Evolutionary conservation across 1,140 invertebrate species (phyloP).

Genomic region (Mesaphorura yosii): DNA sequence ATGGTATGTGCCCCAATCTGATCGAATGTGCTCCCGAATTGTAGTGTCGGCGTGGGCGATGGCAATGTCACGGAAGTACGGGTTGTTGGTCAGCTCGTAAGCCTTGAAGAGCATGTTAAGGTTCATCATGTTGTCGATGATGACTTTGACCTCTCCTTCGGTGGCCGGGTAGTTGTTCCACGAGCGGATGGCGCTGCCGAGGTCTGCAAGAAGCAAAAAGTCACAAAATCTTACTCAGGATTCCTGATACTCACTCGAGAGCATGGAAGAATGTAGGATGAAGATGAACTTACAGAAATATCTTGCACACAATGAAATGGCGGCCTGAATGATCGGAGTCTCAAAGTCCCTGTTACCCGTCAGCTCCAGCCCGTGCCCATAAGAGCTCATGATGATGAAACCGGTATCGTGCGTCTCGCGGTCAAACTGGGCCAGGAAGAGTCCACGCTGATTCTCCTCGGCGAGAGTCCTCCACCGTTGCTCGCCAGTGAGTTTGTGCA

Average conservation of each 20-base stretch:
- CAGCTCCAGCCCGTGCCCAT: conserved; percentile 15
- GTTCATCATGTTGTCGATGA: conserved; percentile 31
- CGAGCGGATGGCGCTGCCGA: conserved; percentile 11
- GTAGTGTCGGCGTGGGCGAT: conserved; percentile 21
- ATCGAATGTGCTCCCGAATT: conserved; percentile 18
- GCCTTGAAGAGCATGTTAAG: conserved; percentile 23
- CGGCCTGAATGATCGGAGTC: too few species aligned
- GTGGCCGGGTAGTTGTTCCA: conserved; percentile 16
- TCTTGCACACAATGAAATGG: too few species aligned
- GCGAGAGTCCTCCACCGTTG: conserved; percentile 16
- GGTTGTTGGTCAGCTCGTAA: conserved; percentile 10
- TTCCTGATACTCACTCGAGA: too few species aligned
- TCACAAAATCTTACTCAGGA: too few species aligned
- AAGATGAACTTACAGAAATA: too few species aligned
- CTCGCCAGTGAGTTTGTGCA: conserved; percentile 22
- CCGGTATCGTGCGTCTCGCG: conserved; percentile 24
- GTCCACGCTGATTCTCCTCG: conserved; percentile 6
- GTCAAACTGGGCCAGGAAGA: conserved; percentile 17
- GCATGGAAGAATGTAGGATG: too few species aligned
- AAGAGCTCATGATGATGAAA: conserved; percentile 26
- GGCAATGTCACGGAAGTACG: conserved; percentile 15
- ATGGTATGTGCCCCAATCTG: conserved; percentile 14
- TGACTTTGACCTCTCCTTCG: conserved; percentile 26
- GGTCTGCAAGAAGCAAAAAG: too few species aligned
- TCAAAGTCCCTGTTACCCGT: neutral